These are phyloP conservation scores for Limnephilus rhombicus DNA, from an alignment of 2,888 invertebrate genomes.

Conservation along the genomic window DNA sequence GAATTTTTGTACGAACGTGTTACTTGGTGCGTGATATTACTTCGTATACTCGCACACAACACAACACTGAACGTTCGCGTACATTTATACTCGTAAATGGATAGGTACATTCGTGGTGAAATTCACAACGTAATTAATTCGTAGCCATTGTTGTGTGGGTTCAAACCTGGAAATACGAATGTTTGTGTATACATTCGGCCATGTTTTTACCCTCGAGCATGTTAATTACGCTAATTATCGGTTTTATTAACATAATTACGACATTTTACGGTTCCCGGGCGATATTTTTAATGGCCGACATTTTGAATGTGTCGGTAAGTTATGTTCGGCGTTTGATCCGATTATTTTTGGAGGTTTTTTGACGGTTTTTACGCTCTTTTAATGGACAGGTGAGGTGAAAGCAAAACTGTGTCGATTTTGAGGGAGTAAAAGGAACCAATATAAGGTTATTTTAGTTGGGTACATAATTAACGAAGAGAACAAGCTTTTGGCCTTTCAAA, in stretches of 20 bases:
- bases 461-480: not conserved
- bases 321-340: conserved; percentile 30
- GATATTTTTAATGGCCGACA: conserved; percentile 50
- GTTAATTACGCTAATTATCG: conserved; percentile 57
- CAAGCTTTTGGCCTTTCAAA: not conserved
- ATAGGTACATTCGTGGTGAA: not conserved
- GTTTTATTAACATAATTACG: conserved; percentile 59
- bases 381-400: conserved; percentile 42
- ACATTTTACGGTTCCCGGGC: conserved; percentile 28
- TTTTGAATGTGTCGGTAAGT: conserved; percentile 23
- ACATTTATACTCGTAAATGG: not conserved
- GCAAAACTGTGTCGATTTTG: not conserved
- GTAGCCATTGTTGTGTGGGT: conserved; percentile 32
- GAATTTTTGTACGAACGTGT: conserved; percentile 25
- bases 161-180: conserved; percentile 32
- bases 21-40: conserved; percentile 34
- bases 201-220: conserved; percentile 42
- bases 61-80: not conserved
- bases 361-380: conserved; percentile 30
- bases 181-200: conserved; percentile 23
- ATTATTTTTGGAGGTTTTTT: conserved; percentile 25
- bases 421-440: not conserved
- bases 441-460: not conserved
- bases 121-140: conserved; percentile 40
- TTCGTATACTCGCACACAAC: not conserved